Evolutionary conservation across 2,888 invertebrate genomes (phyloP).

Genomic region (Leptarthrus brevirostris): DNA sequence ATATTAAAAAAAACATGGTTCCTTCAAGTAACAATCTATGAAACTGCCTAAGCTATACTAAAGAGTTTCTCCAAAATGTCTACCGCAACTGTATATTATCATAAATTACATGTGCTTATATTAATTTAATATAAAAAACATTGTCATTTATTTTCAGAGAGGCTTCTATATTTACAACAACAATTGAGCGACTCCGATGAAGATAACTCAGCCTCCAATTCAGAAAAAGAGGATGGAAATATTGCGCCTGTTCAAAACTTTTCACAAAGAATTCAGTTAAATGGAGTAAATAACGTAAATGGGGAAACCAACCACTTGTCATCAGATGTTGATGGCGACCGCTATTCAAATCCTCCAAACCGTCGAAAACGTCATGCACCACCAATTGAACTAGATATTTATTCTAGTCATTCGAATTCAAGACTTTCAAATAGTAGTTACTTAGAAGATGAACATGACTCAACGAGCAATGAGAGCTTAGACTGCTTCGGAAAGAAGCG

Average conservation of each 20-base stretch:
- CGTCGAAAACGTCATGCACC: constrained; percentile 48
- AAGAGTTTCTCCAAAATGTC: no score
- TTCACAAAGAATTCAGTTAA: constrained; percentile 43
- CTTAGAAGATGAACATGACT: constrained; percentile 57
- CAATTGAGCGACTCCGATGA: constrained; percentile 71
- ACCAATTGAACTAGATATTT: constrained; percentile 56
- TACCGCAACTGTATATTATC: no score
- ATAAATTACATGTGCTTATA: no score
- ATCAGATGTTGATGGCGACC: constrained; percentile 52
- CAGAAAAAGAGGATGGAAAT: constrained; percentile 45
- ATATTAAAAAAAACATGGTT: no score
- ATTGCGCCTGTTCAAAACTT: constrained; percentile 42
- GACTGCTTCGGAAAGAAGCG: constrained; percentile 53
- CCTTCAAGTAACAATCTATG: no score
- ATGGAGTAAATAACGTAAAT: constrained; percentile 48
- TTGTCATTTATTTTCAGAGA: constrained; percentile 64
- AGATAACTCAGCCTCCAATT: constrained; percentile 67
- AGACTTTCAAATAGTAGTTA: constrained; percentile 59
- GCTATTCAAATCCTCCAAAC: constrained; percentile 47
- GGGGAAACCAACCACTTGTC: constrained; percentile 36
- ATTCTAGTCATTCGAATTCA: constrained; percentile 61
- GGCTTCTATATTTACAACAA: constrained; percentile 69
- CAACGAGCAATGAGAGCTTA: constrained; percentile 54
- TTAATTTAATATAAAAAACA: no score
- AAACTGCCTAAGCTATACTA: no score